Conservation (phyloP, 2,888 invertebrate species). For the Acleris emargana region DNA sequence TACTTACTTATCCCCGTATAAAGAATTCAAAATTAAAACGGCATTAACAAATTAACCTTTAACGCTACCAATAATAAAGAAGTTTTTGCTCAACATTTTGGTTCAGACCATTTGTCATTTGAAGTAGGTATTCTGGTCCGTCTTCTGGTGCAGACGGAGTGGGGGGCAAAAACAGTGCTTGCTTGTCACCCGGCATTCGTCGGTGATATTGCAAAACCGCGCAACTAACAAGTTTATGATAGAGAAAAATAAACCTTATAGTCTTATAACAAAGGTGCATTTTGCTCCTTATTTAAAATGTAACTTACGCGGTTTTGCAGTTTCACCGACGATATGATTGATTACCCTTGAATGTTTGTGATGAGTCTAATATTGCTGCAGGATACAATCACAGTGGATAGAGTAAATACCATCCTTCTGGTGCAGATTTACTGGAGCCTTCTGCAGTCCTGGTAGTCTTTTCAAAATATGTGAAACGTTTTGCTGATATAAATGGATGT, state of each 20-base stretch:
- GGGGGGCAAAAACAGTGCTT: conserved; percentile 34
- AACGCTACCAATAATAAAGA: conserved; percentile 32
- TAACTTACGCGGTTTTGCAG: no score
- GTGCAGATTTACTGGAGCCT: background rate
- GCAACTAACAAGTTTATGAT: no score
- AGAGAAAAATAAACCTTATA: no score
- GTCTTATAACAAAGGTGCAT: no score
- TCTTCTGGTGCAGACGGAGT: conserved; percentile 28
- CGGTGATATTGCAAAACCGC: no score
- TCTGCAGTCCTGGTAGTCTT: no score
- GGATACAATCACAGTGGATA: conserved; percentile 15
- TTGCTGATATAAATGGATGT: no score
- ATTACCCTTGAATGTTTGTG: conserved; percentile 30
- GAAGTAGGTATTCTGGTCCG: conserved; percentile 20
- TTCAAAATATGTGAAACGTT: no score
- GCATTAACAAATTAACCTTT: conserved; percentile 37
- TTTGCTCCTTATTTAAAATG: no score
- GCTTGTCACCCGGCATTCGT: conserved; percentile 19
- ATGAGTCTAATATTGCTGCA: conserved; percentile 29
- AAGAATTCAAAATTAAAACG: conserved; percentile 32
- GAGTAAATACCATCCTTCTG: background rate
- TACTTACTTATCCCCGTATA: conserved; percentile 29
- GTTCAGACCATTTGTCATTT: conserved; percentile 37
- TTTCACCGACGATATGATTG: no score
- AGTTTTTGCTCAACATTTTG: conserved; percentile 19